Evolutionary conservation across 2,888 invertebrate species (phyloP).

Genomic region (Willowsia nigromaculata): DNA sequence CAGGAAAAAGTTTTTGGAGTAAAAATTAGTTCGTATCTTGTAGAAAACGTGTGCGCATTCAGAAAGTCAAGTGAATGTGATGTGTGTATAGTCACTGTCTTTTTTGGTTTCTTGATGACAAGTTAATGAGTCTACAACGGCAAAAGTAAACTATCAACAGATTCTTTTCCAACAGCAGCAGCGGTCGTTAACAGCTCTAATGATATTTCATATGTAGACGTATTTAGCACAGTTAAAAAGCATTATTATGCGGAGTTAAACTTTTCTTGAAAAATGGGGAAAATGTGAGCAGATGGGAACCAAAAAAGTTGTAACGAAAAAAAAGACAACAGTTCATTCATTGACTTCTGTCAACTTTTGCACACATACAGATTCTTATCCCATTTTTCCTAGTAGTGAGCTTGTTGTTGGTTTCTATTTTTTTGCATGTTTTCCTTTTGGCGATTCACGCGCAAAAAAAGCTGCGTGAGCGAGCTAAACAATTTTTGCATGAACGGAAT

Average conservation of each 20-base stretch:
- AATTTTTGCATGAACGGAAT: not conserved
- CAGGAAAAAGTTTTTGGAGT: not conserved
- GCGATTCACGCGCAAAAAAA: not conserved
- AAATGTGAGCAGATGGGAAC: not conserved
- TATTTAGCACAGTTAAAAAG: not conserved
- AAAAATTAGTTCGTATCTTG: not conserved
- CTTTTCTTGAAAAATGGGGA: not conserved
- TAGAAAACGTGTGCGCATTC: not conserved
- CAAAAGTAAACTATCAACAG: not conserved
- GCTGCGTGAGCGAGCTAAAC: not conserved
- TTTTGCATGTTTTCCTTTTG: not conserved
- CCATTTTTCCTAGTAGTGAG: too few species aligned
- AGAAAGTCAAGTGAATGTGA: not conserved
- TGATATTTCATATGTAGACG: not conserved
- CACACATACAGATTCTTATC: not conserved
- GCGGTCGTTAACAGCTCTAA: not conserved
- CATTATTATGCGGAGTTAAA: not conserved
- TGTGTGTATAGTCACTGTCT: not conserved
- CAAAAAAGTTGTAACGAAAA: not conserved
- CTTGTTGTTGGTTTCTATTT: not conserved
- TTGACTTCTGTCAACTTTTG: not conserved
- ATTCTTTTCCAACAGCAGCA: not conserved
- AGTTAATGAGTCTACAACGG: not conserved
- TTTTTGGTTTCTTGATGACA: conserved; percentile 20
- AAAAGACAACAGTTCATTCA: not conserved